phyloP scores from a whole-genome alignment of 2,888 invertebrate genomes.

The Chirona hameri region DNA sequence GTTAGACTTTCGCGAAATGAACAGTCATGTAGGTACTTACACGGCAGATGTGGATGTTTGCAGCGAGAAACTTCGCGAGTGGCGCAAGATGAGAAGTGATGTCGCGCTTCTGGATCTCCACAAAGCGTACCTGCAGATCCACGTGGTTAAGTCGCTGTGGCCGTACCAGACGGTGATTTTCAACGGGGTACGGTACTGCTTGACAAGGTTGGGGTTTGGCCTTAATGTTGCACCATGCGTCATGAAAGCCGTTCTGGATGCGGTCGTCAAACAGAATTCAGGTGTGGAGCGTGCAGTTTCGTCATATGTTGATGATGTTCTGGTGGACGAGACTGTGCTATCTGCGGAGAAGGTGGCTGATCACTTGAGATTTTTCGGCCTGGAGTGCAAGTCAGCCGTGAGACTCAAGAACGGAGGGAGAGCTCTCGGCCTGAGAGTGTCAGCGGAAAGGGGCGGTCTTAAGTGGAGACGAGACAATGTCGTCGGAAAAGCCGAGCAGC shows the following conservation, averaged over 20 bases:
- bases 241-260: not conserved
- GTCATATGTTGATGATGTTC: not conserved
- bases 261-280: not conserved
- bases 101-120: conserved; percentile 29
- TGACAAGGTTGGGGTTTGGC: not conserved
- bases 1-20: conserved; percentile 31
- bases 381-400: not conserved
- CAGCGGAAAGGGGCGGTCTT: not conserved
- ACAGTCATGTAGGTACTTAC: not conserved
- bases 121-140: conserved; percentile 30
- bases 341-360: not conserved
- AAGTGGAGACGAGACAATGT: conserved; percentile 13
- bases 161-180: conserved; percentile 27
- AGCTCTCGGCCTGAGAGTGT: conserved; percentile 23
- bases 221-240: not conserved
- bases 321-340: not conserved
- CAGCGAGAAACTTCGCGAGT: conserved; percentile 25
- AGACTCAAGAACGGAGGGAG: not conserved
- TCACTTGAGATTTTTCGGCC: not conserved
- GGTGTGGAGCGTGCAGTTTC: not conserved
- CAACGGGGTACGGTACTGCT: not conserved
- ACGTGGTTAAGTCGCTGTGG: conserved; percentile 31
- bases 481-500: not conserved
- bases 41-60: conserved; percentile 31
- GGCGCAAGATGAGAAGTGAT: conserved; percentile 1